Percentiles rank a stretch among this genome's conserved stretches.
Conservation (phyloP, 2,113 vertebrate species). For the Antidorcas marsupialis region DNA sequence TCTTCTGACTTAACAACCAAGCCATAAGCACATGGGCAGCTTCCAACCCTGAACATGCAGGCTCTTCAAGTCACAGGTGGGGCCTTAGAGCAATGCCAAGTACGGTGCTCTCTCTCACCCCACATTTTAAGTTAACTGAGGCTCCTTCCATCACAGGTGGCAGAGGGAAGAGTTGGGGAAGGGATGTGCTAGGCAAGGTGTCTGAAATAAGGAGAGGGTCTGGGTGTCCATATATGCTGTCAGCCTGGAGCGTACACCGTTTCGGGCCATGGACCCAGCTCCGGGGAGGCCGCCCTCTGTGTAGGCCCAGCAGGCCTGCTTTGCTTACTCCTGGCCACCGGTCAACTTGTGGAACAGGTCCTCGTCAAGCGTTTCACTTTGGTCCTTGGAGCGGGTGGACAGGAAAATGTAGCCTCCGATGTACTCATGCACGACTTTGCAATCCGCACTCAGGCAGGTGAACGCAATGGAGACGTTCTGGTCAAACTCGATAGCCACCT, state of each 20-base stretch:
- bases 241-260: not conserved
- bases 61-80: not conserved
- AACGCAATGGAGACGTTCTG: constrained; percentile 92
- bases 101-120: not conserved
- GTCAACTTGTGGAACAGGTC: constrained; percentile 98
- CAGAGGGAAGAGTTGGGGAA: not conserved
- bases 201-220: not conserved
- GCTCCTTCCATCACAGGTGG: not conserved
- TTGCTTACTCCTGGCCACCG: constrained; percentile 89
- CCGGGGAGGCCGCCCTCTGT: not conserved
- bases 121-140: not conserved
- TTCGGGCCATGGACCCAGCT: fast-evolving
- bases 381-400: constrained; percentile 96
- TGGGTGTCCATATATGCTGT: fast-evolving
- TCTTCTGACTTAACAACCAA: not conserved
- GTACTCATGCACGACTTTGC: constrained; percentile 96
- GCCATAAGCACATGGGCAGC: not conserved
- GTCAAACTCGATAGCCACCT: constrained; percentile 97
- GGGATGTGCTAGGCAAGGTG: not conserved
- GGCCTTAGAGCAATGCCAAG: not conserved
- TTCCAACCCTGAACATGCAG: not conserved
- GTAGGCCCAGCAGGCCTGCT: not conserved
- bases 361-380: constrained; percentile 95
- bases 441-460: constrained; percentile 91
- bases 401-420: constrained; percentile 99